These are phyloP conservation scores for Dolomedes plantarius DNA, from an alignment of 2,888 invertebrate species.

Conservation along the genomic window DNA sequence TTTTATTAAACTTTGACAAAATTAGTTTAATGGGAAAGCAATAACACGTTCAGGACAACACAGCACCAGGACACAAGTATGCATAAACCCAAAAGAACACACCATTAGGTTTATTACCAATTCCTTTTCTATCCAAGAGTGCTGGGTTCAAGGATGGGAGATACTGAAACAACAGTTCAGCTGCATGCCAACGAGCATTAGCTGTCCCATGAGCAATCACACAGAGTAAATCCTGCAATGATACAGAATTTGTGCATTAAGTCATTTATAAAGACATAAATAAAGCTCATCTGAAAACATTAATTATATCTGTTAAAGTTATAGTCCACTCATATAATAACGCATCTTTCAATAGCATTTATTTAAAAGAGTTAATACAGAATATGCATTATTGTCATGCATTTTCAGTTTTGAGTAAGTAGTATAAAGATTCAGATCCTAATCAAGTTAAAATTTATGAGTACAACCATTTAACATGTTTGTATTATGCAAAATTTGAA, in stretches of 20 bases:
- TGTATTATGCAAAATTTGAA: too few species aligned
- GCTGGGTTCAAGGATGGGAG: constrained; percentile 98
- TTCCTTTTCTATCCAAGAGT: constrained; percentile 87
- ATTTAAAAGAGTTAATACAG: too few species aligned
- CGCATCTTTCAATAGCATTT: too few species aligned
- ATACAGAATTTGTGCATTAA: constrained; percentile 1
- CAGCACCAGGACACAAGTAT: constrained; percentile 47
- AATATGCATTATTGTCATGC: too few species aligned
- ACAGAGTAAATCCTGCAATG: constrained; percentile 86
- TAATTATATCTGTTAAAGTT: neutral
- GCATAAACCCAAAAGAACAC: constrained; percentile 60
- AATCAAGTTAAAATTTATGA: too few species aligned
- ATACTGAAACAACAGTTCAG: constrained; percentile 97
- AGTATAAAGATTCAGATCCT: too few species aligned
- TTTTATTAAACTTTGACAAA: too few species aligned
- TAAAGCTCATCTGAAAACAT: neutral
- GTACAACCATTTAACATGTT: too few species aligned
- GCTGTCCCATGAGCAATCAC: constrained; percentile 98
- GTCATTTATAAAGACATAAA: neutral
- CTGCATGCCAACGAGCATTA: constrained; percentile 94
- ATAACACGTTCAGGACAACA: constrained; percentile 14
- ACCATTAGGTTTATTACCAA: constrained; percentile 73
- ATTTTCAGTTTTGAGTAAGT: too few species aligned
- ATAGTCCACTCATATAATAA: neutral
- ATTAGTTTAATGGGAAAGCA: neutral